Percentiles rank a stretch among this genome's conserved stretches.
These are phyloP conservation scores for Budorcas taxicolor DNA, from an alignment of 2,113 vertebrate species.

Conservation along the genomic window DNA sequence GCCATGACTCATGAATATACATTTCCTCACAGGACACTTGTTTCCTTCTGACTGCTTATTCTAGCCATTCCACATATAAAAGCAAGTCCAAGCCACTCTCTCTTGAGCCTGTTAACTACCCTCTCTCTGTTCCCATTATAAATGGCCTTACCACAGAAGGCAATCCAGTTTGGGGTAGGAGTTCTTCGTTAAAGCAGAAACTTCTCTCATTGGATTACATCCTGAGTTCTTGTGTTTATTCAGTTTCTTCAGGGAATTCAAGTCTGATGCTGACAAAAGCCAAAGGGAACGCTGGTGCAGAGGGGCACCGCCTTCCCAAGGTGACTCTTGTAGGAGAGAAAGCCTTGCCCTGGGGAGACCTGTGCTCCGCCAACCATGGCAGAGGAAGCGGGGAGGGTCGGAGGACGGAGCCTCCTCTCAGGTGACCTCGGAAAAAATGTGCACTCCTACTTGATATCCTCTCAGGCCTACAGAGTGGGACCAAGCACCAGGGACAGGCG, in stretches of 20 bases:
- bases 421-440: neutral
- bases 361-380: neutral
- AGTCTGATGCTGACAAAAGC: constrained; percentile 9
- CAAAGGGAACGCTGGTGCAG: neutral
- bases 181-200: constrained; percentile 28
- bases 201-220: constrained; percentile 27
- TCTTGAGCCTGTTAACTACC: neutral
- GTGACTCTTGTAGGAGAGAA: neutral
- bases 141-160: constrained; percentile 29
- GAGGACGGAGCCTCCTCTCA: neutral
- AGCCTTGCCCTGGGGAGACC: neutral
- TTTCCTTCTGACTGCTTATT: neutral
- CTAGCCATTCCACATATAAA: neutral
- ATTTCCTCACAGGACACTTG: neutral
- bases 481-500: neutral
- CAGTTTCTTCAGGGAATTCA: neutral
- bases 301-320: neutral
- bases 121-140: neutral
- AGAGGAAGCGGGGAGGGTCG: neutral
- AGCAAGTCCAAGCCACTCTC: neutral
- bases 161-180: neutral
- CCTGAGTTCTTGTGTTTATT: constrained; percentile 16
- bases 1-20: neutral
- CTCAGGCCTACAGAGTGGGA: neutral
- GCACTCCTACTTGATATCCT: neutral